Evolutionary conservation across 2,797 vertebrate species (phyloP).

Genomic region (Fistularia commersonii): DNA sequence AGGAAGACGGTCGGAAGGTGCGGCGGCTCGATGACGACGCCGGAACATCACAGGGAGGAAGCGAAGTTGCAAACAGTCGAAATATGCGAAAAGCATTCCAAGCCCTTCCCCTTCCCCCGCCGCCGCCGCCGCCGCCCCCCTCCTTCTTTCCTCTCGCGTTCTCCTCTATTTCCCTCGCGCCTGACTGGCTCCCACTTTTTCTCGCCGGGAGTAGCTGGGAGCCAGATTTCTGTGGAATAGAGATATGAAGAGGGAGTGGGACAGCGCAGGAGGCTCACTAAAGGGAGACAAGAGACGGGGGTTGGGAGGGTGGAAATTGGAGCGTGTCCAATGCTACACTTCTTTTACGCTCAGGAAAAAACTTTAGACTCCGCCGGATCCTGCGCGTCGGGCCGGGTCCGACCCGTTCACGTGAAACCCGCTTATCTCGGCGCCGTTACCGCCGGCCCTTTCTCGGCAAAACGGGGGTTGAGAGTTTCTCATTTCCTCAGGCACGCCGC

Average conservation of each 20-base stretch:
- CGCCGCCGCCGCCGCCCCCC: conserved; percentile 34
- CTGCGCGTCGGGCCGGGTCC: conserved; percentile 53
- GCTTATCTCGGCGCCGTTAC: conserved; percentile 1
- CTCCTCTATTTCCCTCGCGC: conserved; percentile 52
- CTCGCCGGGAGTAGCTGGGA: conserved; percentile 58
- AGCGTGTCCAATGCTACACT: conserved; percentile 63
- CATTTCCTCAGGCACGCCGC: conserved; percentile 51
- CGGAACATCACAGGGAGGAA: conserved; percentile 50
- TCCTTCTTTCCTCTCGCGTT: conserved; percentile 38
- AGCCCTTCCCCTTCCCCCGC: conserved; percentile 36
- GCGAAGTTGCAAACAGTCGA: conserved; percentile 62
- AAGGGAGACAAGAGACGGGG: conserved; percentile 32
- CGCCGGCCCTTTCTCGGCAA: neutral
- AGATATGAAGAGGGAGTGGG: conserved; percentile 70
- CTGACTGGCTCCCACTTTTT: conserved; percentile 56
- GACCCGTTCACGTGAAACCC: conserved; percentile 34
- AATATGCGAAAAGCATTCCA: conserved; percentile 66
- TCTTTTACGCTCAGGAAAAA: conserved; percentile 63
- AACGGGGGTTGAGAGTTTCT: conserved; percentile 35
- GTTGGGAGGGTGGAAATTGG: conserved; percentile 56
- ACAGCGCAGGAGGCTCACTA: conserved; percentile 60
- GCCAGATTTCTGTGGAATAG: conserved; percentile 78
- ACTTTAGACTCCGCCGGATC: conserved; percentile 59
- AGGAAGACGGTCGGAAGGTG: neutral
- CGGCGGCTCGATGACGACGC: conserved; percentile 27